These are phyloP conservation scores for Nyctereutes procyonoides DNA, from an alignment of 2,113 vertebrate genomes.

Conservation along the genomic window DNA sequence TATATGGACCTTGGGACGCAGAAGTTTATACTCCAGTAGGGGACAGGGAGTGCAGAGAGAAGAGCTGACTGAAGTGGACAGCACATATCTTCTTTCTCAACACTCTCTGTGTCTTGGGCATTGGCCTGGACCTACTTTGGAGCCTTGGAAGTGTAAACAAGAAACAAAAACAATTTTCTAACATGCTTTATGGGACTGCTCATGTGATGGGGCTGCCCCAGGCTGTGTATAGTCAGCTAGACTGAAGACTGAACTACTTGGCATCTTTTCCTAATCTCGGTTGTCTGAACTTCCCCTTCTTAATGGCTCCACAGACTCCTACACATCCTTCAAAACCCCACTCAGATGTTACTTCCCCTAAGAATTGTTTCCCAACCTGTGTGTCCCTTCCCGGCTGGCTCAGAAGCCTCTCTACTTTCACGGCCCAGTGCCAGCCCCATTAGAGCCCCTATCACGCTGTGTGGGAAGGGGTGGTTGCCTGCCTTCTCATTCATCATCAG, in stretches of 20 bases:
- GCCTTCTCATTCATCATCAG: rapidly evolving
- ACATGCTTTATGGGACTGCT: rapidly evolving
- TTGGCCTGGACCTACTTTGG: neutral
- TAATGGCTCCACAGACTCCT: neutral
- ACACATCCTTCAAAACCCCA: neutral
- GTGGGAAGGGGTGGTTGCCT: neutral
- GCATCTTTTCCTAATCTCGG: neutral
- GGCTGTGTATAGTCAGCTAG: neutral
- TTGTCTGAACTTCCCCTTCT: neutral
- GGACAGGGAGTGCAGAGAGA: neutral
- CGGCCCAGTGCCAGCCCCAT: rapidly evolving
- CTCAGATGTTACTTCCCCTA: neutral
- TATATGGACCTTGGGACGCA: neutral
- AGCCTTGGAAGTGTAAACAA: neutral
- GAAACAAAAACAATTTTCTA: neutral
- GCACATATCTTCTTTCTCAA: neutral
- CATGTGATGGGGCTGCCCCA: rapidly evolving
- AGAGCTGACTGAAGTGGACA: rapidly evolving
- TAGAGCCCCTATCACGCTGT: rapidly evolving
- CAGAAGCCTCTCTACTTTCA: neutral
- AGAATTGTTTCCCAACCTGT: neutral
- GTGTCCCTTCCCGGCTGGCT: neutral
- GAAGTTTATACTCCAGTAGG: neutral
- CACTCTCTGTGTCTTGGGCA: neutral
- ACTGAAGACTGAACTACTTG: no score